Percentiles rank a stretch among this genome's conserved stretches.
Conservation (phyloP, 2,888 invertebrate genomes). For the Dryobota labecula region DNA sequence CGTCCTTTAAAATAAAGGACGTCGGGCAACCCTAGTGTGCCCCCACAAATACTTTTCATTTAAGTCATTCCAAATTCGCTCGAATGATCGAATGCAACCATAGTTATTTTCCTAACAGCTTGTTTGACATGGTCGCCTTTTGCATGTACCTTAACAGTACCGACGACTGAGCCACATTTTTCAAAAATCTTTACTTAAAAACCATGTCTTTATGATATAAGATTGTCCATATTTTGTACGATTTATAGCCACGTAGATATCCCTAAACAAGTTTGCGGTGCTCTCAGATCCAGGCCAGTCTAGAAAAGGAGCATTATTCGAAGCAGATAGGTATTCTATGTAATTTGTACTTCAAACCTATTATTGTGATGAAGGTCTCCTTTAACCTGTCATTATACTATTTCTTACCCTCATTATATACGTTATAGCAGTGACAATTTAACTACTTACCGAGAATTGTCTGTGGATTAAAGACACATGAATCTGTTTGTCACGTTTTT, state of each 20-base stretch:
- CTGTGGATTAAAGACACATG: conserved; percentile 29
- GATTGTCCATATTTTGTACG: neutral
- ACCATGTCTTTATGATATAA: no score
- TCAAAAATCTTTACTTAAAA: no score
- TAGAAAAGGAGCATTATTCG: neutral
- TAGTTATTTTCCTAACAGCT: no score
- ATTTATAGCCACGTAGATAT: neutral
- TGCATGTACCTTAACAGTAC: no score
- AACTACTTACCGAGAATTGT: conserved; percentile 13
- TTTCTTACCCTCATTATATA: conserved; percentile 31
- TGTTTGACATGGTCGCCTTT: no score
- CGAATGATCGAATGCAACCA: no score
- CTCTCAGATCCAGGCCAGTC: neutral
- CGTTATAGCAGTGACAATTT: neutral
- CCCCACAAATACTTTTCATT: no score
- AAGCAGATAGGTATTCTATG: neutral
- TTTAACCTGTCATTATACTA: conserved; percentile 3
- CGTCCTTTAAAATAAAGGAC: no score
- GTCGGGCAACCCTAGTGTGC: no score
- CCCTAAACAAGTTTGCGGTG: neutral
- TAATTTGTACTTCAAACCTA: conserved; percentile 6
- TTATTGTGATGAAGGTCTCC: conserved; percentile 31
- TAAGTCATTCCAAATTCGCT: no score
- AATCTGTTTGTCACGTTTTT: conserved; percentile 28
- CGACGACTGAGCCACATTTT: no score